Evolutionary conservation across 2,113 vertebrate species (phyloP).

Genomic region (Odontophorus gujanensis): DNA sequence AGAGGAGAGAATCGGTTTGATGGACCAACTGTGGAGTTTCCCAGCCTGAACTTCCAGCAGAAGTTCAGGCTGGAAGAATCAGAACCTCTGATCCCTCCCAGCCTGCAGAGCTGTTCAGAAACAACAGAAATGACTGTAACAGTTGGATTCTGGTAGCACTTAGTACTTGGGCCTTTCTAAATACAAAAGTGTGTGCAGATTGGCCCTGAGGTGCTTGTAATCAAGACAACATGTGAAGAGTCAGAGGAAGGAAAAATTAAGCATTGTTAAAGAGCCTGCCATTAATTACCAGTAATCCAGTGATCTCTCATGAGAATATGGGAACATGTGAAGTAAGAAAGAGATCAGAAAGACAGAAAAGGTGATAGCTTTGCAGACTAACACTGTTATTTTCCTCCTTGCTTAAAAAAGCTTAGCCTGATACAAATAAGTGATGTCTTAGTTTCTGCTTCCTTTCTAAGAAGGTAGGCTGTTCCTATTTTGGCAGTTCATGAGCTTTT

Average conservation of each 20-base stretch:
- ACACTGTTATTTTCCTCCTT: not conserved
- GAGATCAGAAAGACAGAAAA: not conserved
- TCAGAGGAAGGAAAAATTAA: not conserved
- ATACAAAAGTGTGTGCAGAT: not conserved
- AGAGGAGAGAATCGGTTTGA: not conserved
- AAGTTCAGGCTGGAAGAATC: too few relatives aligned
- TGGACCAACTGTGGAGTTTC: not conserved
- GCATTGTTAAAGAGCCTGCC: not conserved
- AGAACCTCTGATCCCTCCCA: not conserved
- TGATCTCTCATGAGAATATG: not conserved
- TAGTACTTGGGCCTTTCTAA: not conserved
- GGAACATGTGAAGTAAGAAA: not conserved
- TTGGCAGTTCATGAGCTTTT: slow-evolving; percentile 8
- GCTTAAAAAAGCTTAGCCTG: not conserved
- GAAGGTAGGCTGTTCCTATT: not conserved
- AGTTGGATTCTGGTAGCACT: not conserved
- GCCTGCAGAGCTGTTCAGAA: not conserved
- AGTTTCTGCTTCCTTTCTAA: not conserved
- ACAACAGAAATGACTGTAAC: fast-evolving
- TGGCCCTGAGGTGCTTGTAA: not conserved
- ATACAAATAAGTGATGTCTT: not conserved
- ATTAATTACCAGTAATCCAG: not conserved
- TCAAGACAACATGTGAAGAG: not conserved
- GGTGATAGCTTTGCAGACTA: not conserved
- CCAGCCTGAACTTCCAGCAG: not conserved